Base-by-base conservation (phyloP, 2,113 vertebrate species). In the Rhinoderma darwinii region DNA sequence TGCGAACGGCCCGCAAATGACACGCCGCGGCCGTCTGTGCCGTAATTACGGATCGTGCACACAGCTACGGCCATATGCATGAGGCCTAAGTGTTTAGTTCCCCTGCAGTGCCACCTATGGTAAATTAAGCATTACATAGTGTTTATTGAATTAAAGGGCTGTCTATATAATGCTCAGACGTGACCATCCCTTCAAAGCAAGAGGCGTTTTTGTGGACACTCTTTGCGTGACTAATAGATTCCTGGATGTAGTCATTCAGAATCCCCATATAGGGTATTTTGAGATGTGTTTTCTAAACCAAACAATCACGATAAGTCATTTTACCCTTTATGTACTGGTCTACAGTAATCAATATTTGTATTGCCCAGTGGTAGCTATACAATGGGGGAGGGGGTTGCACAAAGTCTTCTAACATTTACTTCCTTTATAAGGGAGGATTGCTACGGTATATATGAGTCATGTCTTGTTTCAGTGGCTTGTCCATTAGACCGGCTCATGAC, bases 401-500 rank as follows among this genome's bases (percentile, higher is more conserved):
- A 70, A 35, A 35, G 17, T 2, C 20, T 35, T 68, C n/a, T n/a
- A n/a, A n/a, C n/a, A 12, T 63, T 14, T 30, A 70, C 20, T 70
- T 70, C 66, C 66, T 37, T 70, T 37, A 70, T 37, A 17, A 37
- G 66, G 20, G 66, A 32, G 32, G 30, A 70, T 70, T 70, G 20
- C 17, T 37, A n/a, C n/a, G n/a, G n/a, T n/a, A 32, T 37, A 70
- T 20, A 37, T 70, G 66, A 70, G 32, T 43, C 72, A 75, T 44
- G 39, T 2, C 32, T 76, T 32, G 25, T 50, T 47, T 76, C 41
- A 3, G 43, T 30, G 43, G 3, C 22, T 30, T 47, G 41, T 44
- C n/a, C 74, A 76, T 76, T 76, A 76, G 43, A 50, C 75, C 51
- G 25, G 27, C 47, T 77, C 51, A 77, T 32, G 15, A 32, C 47